Base-by-base conservation (phyloP, 2,888 invertebrate genomes). In the Amphiduros pacificus region DNA sequence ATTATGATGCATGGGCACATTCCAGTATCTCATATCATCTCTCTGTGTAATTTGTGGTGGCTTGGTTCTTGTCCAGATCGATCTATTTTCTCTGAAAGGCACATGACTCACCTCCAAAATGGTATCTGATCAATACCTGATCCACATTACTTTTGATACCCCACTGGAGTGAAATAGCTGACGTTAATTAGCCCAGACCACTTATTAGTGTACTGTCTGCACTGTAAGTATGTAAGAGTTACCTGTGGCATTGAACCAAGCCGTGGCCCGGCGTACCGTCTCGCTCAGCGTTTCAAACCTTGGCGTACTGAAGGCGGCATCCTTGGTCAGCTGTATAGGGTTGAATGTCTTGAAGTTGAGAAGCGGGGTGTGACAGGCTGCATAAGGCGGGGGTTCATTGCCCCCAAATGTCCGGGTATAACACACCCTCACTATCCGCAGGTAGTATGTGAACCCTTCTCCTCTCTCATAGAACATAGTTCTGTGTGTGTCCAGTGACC, bases 341-440 rank as follows among this genome's bases (percentile, higher is more conserved):
- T 40, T 31, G 40, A 65, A 65, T n/a, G 51, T 62, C 26, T 53
- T 56, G 56, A 56, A 62, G 27, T 59, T 62, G 24, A 60, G 55
- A n/a, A 48, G n/a, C 3, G 55, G 52, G n/a, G 44, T 20, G 44
- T 44, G 44, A n/a, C n/a, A n/a, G 26, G 27, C 41, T 22, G 44
- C 48, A 20, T 48, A 27, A n/a, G 55, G 41, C 6, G 58, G 50
- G 3, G 59, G 63, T 2, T 29, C 17, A 6, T 3, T 26, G 4
- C 29, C 40, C 26, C n/a, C 29, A 28, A 32, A 41, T 1, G 41
- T 29, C 24, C 44, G 40, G 4, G 56, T 49, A 49, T 62, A 65
- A 26, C 32, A 40, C 9, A 65, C 60, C 11, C 65, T 31, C 6
- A 62, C 17, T 22, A 65, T 65, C 22, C 62, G 55, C 9, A 65